Percentiles rank a stretch among this genome's conserved stretches.
Evolutionary conservation across 2,797 vertebrate genomes (phyloP).

Genomic region (Rhinella marina): DNA sequence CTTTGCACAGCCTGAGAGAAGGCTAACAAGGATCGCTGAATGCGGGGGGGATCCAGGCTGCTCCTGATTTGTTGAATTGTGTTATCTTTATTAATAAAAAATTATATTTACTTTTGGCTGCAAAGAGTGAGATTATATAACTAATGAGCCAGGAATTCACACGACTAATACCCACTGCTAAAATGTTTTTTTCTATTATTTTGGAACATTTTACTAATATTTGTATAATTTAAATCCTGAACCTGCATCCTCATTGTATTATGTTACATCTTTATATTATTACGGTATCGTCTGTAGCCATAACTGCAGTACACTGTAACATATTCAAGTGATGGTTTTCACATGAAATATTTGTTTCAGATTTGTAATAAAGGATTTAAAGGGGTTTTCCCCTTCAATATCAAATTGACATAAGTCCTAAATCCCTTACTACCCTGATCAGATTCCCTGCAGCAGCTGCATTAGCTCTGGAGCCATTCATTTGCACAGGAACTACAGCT

Average conservation of each 20-base stretch:
- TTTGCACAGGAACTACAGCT: no score
- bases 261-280: background rate
- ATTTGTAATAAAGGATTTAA: background rate
- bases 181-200: background rate
- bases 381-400: no score
- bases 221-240: background rate
- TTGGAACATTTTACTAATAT: background rate
- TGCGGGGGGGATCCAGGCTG: slow-evolving; percentile 23
- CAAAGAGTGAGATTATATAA: slow-evolving; percentile 1
- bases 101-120: background rate
- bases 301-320: no score
- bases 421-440: no score
- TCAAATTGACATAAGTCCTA: no score
- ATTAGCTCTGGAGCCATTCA: no score
- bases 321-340: background rate
- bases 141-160: background rate
- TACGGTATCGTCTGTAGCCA: no score
- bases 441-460: no score
- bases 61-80: slow-evolving; percentile 35
- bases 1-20: slow-evolving; percentile 51
- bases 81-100: slow-evolving; percentile 21
- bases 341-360: background rate
- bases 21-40: slow-evolving; percentile 47
- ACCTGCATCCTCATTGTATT: background rate
- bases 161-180: background rate